Evolutionary conservation across 2,888 invertebrate genomes (phyloP).

Genomic region (Platycheirus albimanus): DNA sequence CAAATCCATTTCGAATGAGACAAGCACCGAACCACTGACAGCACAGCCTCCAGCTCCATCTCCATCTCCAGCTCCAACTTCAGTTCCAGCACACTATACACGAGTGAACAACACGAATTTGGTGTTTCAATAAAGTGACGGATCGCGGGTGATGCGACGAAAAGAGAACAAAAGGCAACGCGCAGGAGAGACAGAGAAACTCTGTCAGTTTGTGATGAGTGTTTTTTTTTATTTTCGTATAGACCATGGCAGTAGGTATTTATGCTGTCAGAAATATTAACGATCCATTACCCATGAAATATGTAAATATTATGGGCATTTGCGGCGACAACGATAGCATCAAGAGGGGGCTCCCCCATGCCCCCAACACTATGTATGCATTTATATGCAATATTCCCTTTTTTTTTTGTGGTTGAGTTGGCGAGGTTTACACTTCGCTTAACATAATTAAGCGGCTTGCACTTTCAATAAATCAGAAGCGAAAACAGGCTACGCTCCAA

Average conservation of each 20-base stretch:
- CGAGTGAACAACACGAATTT: constrained; percentile 49
- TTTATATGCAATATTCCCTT: constrained; percentile 16
- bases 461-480: constrained; percentile 68
- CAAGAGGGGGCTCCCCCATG: background rate
- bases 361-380: background rate
- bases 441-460: constrained; percentile 66
- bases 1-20: constrained; percentile 62
- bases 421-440: constrained; percentile 68
- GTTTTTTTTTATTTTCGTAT: background rate
- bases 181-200: constrained; percentile 20
- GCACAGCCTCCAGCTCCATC: too few species aligned
- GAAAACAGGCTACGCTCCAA: constrained; percentile 22
- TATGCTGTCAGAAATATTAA: constrained; percentile 71
- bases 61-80: too few species aligned
- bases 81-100: constrained; percentile 9
- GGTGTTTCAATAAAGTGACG: constrained; percentile 13
- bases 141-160: background rate
- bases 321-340: constrained; percentile 69
- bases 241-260: constrained; percentile 64
- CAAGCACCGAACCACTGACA: constrained; percentile 46
- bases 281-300: constrained; percentile 72
- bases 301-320: constrained; percentile 73
- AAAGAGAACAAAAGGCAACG: constrained; percentile 2
- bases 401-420: constrained; percentile 36
- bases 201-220: constrained; percentile 29